phyloP scores from a whole-genome alignment of 1,140 invertebrate species.

The Neodiprion pinetum region DNA sequence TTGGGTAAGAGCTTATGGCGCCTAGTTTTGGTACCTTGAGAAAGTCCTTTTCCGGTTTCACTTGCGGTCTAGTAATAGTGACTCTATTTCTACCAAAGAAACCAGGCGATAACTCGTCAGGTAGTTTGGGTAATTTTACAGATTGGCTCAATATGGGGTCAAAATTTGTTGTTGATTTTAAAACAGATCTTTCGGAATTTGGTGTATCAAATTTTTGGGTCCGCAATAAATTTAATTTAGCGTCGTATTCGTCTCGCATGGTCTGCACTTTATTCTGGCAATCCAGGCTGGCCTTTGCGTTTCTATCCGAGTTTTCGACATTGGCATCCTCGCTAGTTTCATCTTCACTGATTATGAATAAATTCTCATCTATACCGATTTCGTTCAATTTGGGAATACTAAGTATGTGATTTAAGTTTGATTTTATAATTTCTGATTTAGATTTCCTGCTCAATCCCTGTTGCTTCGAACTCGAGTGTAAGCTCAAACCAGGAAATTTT shows the following conservation, averaged over 20 bases:
- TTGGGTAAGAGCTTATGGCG: slow-evolving; percentile 22
- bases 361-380: not conserved
- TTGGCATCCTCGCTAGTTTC: not conserved
- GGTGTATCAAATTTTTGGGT: too few relatives aligned
- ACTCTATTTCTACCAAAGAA: slow-evolving; percentile 26
- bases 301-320: not conserved
- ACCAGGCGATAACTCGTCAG: not conserved
- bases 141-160: not conserved
- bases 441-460: slow-evolving; percentile 1
- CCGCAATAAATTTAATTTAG: too few relatives aligned
- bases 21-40: slow-evolving; percentile 18
- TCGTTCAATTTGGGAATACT: slow-evolving; percentile 8
- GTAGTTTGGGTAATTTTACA: not conserved
- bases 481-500: not conserved
- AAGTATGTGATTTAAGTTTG: not conserved
- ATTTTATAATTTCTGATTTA: not conserved
- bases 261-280: too few relatives aligned
- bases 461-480: not conserved
- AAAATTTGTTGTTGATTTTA: not conserved
- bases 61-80: not conserved
- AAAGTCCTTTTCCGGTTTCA: slow-evolving; percentile 13
- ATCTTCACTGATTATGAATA: slow-evolving; percentile 5
- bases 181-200: too few relatives aligned
- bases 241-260: too few relatives aligned
- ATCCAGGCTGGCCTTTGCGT: not conserved